Conservation (phyloP, 2,888 invertebrate genomes). For the Prenolepis imparis region DNA sequence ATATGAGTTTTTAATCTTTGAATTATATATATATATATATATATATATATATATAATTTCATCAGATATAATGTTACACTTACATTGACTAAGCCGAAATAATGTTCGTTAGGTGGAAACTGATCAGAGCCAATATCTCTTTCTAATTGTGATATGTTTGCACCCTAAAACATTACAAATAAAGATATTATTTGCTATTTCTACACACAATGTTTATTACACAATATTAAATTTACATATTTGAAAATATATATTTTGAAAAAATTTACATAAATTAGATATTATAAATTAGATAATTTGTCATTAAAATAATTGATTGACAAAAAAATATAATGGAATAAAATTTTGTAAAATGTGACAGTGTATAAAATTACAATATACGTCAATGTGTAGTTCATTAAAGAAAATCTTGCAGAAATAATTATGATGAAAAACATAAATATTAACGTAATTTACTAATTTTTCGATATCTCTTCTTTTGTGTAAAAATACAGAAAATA, state of each 20-base stretch:
- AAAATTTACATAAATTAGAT: too few relatives aligned
- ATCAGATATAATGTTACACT: constrained; percentile 85
- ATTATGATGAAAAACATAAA: neutral
- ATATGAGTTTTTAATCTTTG: constrained; percentile 19
- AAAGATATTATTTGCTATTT: neutral
- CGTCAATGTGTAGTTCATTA: neutral
- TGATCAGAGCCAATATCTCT: constrained; percentile 99
- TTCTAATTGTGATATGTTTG: constrained; percentile 99
- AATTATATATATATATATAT: too few relatives aligned
- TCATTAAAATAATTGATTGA: neutral
- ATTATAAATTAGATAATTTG: neutral
- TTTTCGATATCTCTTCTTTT: neutral
- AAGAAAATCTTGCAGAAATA: neutral
- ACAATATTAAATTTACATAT: neutral
- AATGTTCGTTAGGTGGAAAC: constrained; percentile 99
- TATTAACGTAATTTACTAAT: neutral
- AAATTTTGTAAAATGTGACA: neutral
- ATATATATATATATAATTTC: neutral
- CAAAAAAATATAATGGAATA: neutral
- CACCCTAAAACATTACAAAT: constrained; percentile 92
- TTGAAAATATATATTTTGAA: too few relatives aligned
- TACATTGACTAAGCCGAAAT: constrained; percentile 99
- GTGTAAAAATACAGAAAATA: neutral
- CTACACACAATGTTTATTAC: neutral
- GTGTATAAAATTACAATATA: neutral